Evolutionary conservation across 2,797 vertebrate species (phyloP).

Genomic region (Bradypus variegatus): DNA sequence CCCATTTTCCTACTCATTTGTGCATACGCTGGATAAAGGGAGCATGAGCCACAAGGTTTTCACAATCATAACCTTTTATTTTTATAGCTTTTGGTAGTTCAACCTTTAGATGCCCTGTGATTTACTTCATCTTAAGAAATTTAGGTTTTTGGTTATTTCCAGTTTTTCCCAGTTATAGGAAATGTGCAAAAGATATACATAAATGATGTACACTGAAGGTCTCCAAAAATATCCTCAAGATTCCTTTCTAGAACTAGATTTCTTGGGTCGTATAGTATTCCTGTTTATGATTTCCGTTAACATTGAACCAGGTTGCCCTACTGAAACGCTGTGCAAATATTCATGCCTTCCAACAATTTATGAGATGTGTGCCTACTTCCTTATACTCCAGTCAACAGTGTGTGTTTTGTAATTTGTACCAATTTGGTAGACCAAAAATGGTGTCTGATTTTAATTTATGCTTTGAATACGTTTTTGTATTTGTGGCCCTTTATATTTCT

Average conservation of each 20-base stretch:
- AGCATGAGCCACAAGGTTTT: neutral
- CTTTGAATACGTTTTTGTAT: constrained; percentile 12
- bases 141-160: neutral
- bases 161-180: constrained; percentile 2
- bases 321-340: neutral
- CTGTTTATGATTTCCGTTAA: constrained; percentile 22
- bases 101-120: neutral
- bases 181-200: neutral
- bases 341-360: neutral
- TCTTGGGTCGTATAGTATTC: neutral
- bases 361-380: neutral
- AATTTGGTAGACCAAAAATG: constrained; percentile 12
- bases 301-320: neutral
- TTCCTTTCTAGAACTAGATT: constrained; percentile 29
- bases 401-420: constrained; percentile 3
- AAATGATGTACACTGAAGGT: neutral
- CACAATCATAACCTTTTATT: neutral
- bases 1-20: no score
- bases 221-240: constrained; percentile 6
- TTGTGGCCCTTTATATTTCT: neutral
- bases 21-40: no score
- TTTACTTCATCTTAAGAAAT: neutral
- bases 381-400: neutral
- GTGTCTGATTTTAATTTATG: no score
- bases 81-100: neutral